phyloP scores from a whole-genome alignment of 2,797 vertebrate species.

The Rhinatrema bivittatum region DNA sequence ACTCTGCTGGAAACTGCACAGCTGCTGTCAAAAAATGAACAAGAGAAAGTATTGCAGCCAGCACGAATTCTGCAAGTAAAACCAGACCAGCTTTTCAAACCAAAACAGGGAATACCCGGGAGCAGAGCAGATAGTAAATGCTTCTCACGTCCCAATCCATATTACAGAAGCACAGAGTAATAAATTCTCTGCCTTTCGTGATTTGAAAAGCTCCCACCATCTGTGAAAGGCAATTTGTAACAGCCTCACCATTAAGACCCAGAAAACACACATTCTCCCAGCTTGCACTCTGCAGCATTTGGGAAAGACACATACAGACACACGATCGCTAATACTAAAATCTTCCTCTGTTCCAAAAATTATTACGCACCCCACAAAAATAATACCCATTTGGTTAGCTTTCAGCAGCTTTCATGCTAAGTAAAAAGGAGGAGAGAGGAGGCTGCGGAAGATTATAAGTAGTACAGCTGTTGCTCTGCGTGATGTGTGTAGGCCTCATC shows the following conservation, averaged over 20 bases:
- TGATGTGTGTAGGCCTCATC: slow-evolving; percentile 41
- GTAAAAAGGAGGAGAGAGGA: slow-evolving; percentile 23
- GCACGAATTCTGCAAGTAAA: slow-evolving; percentile 48
- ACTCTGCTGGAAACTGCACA: slow-evolving; percentile 67
- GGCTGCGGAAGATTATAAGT: too few species aligned
- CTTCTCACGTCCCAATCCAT: slow-evolving; percentile 62
- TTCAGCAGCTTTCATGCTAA: slow-evolving; percentile 14
- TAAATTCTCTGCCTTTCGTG: slow-evolving; percentile 62
- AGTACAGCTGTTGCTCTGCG: slow-evolving; percentile 38
- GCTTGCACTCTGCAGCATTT: slow-evolving; percentile 46
- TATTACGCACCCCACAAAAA: slow-evolving; percentile 40
- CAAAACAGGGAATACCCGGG: slow-evolving; percentile 47
- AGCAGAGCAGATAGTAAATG: slow-evolving; percentile 55
- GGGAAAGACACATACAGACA: slow-evolving; percentile 42
- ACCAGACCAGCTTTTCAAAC: slow-evolving; percentile 27
- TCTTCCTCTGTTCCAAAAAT: slow-evolving; percentile 45
- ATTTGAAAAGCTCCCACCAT: slow-evolving; percentile 63
- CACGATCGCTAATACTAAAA: slow-evolving; percentile 38
- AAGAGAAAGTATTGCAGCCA: slow-evolving; percentile 45
- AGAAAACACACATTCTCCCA: slow-evolving; percentile 60
- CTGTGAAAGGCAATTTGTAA: slow-evolving; percentile 71
- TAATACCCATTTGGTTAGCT: slow-evolving; percentile 34
- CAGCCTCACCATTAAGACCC: slow-evolving; percentile 64
- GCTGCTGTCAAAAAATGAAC: slow-evolving; percentile 63
- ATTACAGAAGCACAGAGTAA: slow-evolving; percentile 72